Percentiles rank a stretch among this genome's conserved stretches.
These are phyloP conservation scores for Campoplex nolae DNA, from an alignment of 2,888 invertebrate genomes.

Conservation along the genomic window DNA sequence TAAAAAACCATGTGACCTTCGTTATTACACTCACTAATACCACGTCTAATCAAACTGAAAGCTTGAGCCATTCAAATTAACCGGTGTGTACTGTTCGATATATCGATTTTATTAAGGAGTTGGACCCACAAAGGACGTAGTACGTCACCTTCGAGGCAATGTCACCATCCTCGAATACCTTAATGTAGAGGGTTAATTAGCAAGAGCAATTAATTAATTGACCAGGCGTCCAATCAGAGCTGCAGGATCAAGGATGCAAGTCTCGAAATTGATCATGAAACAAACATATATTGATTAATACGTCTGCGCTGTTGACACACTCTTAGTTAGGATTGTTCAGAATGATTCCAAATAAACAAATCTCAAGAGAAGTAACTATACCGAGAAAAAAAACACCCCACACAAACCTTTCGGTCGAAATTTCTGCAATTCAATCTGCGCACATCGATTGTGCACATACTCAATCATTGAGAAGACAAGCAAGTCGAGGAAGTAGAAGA, in stretches of 20 bases:
- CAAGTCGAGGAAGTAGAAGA: neutral
- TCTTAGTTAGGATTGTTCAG: neutral
- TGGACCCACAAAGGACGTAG: slow-evolving; percentile 22
- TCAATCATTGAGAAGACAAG: neutral
- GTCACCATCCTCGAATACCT: slow-evolving; percentile 17
- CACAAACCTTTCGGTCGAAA: neutral
- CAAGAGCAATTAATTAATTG: slow-evolving; percentile 31
- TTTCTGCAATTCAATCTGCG: neutral
- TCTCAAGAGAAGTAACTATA: neutral
- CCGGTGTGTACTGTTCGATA: neutral
- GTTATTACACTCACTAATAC: neutral
- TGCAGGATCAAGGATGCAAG: neutral
- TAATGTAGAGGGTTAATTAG: slow-evolving; percentile 34
- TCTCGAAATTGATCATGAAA: slow-evolving; percentile 14
- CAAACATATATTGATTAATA: neutral
- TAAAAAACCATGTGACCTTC: neutral
- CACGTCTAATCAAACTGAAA: neutral
- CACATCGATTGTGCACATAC: neutral
- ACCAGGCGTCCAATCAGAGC: slow-evolving; percentile 17
- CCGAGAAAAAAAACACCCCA: neutral
- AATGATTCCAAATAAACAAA: neutral
- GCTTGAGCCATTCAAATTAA: slow-evolving; percentile 1
- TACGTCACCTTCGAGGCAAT: slow-evolving; percentile 14
- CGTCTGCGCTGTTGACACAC: neutral
- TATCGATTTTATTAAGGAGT: neutral